phyloP scores from a whole-genome alignment of 1,140 invertebrate genomes.

The Drosophila sp. region DNA sequence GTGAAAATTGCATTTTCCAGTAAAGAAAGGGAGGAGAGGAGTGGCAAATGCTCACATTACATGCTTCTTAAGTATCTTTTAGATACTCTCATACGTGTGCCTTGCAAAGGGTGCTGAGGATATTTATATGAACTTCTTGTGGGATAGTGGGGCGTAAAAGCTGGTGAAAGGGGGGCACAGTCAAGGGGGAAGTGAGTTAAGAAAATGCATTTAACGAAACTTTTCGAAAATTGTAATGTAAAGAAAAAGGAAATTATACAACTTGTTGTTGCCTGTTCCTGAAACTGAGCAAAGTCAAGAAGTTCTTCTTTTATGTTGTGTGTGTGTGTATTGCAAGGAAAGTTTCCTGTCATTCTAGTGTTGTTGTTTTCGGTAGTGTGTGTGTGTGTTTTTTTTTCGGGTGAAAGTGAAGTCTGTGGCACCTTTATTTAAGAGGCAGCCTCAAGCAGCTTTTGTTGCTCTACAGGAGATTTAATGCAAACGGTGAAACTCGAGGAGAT shows the following conservation, averaged over 20 bases:
- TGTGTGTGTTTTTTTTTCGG: slow-evolving; percentile 30
- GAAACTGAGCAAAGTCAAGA: slow-evolving; percentile 61
- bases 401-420: slow-evolving; percentile 61
- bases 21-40: neutral
- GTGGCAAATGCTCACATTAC: slow-evolving; percentile 55
- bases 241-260: slow-evolving; percentile 67
- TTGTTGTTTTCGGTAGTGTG: slow-evolving; percentile 1
- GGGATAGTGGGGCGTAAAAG: neutral
- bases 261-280: slow-evolving; percentile 42
- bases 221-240: slow-evolving; percentile 47
- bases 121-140: slow-evolving; percentile 62
- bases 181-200: neutral
- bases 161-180: neutral
- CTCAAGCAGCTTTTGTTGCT: slow-evolving; percentile 34
- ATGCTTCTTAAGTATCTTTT: slow-evolving; percentile 63
- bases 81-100: slow-evolving; percentile 63
- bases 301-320: slow-evolving; percentile 26
- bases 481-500: slow-evolving; percentile 6
- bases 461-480: slow-evolving; percentile 33
- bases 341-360: slow-evolving; percentile 11
- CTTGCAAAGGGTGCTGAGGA: slow-evolving; percentile 37
- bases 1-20: slow-evolving; percentile 67
- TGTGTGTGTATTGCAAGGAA: neutral
- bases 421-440: slow-evolving; percentile 64
- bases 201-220: slow-evolving; percentile 65